Conservation (phyloP, 2,888 invertebrate genomes). For the Linnaemya vulpina region DNA sequence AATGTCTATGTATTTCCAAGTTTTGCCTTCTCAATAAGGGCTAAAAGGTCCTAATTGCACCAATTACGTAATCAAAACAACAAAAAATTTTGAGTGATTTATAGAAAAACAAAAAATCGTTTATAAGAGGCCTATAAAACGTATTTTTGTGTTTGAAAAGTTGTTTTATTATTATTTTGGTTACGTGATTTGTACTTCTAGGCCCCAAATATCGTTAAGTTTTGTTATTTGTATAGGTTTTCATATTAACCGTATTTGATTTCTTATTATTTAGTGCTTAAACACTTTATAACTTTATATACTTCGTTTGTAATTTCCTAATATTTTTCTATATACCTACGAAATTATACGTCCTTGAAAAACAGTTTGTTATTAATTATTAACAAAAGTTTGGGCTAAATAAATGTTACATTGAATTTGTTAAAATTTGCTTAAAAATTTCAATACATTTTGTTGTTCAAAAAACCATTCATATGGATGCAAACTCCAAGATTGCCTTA, state of each 20-base stretch:
- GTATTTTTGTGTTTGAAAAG: no score
- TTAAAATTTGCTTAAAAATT: no score
- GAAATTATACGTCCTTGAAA: slow-evolving; percentile 2
- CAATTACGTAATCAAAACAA: no score
- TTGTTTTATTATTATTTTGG: no score
- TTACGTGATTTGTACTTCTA: no score
- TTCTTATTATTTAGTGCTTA: slow-evolving; percentile 9
- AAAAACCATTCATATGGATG: no score
- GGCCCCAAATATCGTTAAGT: neutral
- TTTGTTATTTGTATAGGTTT: neutral
- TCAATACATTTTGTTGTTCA: no score
- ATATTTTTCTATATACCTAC: slow-evolving; percentile 50
- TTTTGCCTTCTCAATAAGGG: neutral
- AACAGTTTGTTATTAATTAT: slow-evolving; percentile 32
- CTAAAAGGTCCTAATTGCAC: no score
- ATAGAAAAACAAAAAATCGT: no score
- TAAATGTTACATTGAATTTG: neutral
- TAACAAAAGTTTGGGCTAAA: slow-evolving; percentile 35
- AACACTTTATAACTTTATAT: slow-evolving; percentile 57
- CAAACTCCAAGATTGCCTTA: no score
- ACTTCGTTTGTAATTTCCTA: slow-evolving; percentile 45
- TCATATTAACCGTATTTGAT: slow-evolving; percentile 5
- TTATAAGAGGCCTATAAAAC: no score
- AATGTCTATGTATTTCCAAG: neutral
- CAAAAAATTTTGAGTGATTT: no score